A percentile compares a stretch with the other conserved stretches of the same genome.
phyloP scores from a whole-genome alignment of 2,888 invertebrate genomes.

The Magallana nippona region DNA sequence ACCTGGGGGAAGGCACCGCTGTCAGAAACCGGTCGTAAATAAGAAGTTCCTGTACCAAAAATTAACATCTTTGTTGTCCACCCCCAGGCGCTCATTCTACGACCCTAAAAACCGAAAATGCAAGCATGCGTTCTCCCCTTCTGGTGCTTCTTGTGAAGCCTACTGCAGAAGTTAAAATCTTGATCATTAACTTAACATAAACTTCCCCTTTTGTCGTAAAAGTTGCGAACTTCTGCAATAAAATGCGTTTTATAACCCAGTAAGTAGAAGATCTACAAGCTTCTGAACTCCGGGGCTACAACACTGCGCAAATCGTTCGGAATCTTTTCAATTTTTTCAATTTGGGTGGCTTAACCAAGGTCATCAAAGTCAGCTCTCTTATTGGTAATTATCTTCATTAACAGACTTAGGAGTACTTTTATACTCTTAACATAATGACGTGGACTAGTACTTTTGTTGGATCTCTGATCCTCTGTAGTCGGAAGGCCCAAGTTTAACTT shows the following conservation, averaged over 20 bases:
- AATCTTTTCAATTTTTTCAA: neutral
- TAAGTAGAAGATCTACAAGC: neutral
- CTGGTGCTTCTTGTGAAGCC: neutral
- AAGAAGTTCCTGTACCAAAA: neutral
- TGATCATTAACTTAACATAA: slow-evolving; percentile 16
- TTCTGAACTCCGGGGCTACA: neutral
- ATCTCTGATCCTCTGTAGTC: too few species aligned
- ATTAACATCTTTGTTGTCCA: neutral
- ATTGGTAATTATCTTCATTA: neutral
- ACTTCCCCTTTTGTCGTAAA: neutral
- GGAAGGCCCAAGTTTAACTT: too few species aligned
- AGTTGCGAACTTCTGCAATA: neutral
- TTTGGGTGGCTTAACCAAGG: slow-evolving; percentile 18
- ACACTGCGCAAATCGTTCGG: neutral
- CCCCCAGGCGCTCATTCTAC: neutral
- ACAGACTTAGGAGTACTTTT: neutral
- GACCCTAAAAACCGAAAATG: neutral
- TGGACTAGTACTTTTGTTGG: too few species aligned
- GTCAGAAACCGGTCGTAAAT: neutral
- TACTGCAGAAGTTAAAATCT: neutral
- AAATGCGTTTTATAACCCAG: slow-evolving; percentile 3
- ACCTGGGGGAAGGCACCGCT: neutral
- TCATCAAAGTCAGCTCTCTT: neutral
- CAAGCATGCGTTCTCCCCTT: neutral
- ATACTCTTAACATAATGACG: too few species aligned